A percentile compares a stretch with the other conserved stretches of the same genome.
These are phyloP conservation scores for Drosophila tristis DNA, from an alignment of 1,140 invertebrate genomes.

Conservation along the genomic window DNA sequence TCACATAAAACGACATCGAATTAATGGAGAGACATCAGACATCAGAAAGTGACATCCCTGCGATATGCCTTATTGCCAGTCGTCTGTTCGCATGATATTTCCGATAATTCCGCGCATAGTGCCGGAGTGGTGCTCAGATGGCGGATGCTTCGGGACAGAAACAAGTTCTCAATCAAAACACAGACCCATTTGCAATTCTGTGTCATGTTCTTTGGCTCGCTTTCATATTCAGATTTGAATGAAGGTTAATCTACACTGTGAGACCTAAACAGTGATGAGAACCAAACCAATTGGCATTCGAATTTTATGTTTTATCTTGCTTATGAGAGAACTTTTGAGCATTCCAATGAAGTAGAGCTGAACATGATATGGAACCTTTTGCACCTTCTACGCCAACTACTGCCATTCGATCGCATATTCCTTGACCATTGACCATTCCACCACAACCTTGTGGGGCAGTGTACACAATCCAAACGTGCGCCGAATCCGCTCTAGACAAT, in stretches of 20 bases:
- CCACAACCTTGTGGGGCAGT: slow-evolving; percentile 22
- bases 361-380: no score
- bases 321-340: no score
- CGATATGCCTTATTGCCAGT: slow-evolving; percentile 65
- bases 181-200: slow-evolving; percentile 54
- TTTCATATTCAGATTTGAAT: slow-evolving; percentile 47
- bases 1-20: slow-evolving; percentile 62
- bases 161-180: slow-evolving; percentile 73
- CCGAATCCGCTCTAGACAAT: slow-evolving; percentile 25
- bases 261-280: slow-evolving; percentile 26
- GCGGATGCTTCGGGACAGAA: slow-evolving; percentile 31
- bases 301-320: no score
- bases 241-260: slow-evolving; percentile 57
- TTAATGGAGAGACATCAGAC: slow-evolving; percentile 54
- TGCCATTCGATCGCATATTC: no score
- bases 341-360: no score
- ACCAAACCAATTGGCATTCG: no score
- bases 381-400: no score
- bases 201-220: slow-evolving; percentile 53
- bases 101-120: slow-evolving; percentile 53
- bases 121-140: slow-evolving; percentile 9
- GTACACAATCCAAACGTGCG: slow-evolving; percentile 34
- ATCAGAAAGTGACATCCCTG: slow-evolving; percentile 69
- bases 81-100: slow-evolving; percentile 44
- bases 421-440: no score